Percentiles rank a stretch among this genome's conserved stretches.
Evolutionary conservation across 2,797 vertebrate genomes (phyloP).

Genomic region (Menidia menidia): DNA sequence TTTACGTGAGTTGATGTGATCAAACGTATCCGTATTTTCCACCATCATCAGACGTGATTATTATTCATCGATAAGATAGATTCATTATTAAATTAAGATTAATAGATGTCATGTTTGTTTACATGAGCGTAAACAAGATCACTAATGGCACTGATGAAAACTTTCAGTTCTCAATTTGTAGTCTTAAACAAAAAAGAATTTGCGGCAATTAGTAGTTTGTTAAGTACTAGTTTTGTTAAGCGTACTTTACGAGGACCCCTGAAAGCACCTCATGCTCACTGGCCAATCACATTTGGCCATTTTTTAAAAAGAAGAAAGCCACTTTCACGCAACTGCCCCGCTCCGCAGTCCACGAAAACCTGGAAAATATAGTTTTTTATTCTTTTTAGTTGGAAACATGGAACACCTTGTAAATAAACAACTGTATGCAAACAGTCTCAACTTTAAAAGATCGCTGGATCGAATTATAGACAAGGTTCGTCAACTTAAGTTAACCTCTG

Average conservation of each 20-base stretch:
- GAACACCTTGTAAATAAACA: fast-evolving
- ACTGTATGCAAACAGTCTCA: fast-evolving
- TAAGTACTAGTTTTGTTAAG: fast-evolving
- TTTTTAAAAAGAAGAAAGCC: not conserved
- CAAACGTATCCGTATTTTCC: not conserved
- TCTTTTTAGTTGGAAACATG: conserved; percentile 27
- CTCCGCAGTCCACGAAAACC: fast-evolving
- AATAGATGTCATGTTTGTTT: not conserved
- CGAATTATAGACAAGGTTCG: conserved; percentile 68
- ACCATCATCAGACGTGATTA: too few species aligned
- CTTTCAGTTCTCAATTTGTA: not conserved
- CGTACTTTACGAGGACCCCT: fast-evolving
- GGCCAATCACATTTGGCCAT: conserved; percentile 55
- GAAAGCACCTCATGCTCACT: conserved; percentile 12
- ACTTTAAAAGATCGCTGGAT: conserved; percentile 31
- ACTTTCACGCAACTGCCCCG: not conserved
- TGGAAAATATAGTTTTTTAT: fast-evolving
- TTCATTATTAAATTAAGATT: too few species aligned
- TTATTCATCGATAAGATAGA: too few species aligned
- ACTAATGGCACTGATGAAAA: not conserved
- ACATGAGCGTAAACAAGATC: not conserved
- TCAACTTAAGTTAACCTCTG: not conserved
- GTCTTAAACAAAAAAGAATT: not conserved
- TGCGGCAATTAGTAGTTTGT: fast-evolving
- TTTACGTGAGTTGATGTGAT: not conserved